Evolutionary conservation across 2,888 invertebrate species (phyloP).

Genomic region (Cataglyphis livida): DNA sequence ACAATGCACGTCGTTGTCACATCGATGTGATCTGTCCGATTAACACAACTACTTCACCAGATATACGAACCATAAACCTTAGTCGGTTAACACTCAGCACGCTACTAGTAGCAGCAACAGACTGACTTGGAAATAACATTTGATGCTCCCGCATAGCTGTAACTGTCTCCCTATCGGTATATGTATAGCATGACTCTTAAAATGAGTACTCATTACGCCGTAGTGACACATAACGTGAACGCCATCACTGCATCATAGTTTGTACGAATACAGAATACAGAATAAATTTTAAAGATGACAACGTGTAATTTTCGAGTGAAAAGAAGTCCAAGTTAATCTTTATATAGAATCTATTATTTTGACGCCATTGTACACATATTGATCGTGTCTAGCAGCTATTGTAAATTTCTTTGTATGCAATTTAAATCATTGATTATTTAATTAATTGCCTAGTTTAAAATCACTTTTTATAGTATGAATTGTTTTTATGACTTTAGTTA

Average conservation of each 20-base stretch:
- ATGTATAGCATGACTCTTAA: not conserved
- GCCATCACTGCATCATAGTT: not conserved
- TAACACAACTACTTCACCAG: not conserved
- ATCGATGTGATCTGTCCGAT: not conserved
- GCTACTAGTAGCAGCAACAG: conserved; percentile 71
- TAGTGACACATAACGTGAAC: no score
- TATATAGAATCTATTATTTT: not conserved
- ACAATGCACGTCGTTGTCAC: not conserved
- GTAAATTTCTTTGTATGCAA: not conserved
- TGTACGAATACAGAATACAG: not conserved
- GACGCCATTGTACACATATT: not conserved
- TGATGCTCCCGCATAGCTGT: conserved; percentile 33
- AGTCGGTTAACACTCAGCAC: conserved; percentile 44
- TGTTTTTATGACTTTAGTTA: not conserved
- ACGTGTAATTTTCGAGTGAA: not conserved
- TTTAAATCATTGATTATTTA: not conserved
- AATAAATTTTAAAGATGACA: not conserved
- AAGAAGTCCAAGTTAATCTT: not conserved
- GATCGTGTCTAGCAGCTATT: not conserved
- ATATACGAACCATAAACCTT: not conserved
- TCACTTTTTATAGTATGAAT: not conserved
- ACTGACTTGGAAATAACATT: conserved; percentile 69
- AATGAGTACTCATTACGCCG: not conserved
- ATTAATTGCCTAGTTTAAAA: not conserved
- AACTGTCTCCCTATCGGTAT: not conserved